A percentile compares a stretch with the other conserved stretches of the same genome.
Conservation (phyloP, 2,888 invertebrate species). For the Apamea epomidion region DNA sequence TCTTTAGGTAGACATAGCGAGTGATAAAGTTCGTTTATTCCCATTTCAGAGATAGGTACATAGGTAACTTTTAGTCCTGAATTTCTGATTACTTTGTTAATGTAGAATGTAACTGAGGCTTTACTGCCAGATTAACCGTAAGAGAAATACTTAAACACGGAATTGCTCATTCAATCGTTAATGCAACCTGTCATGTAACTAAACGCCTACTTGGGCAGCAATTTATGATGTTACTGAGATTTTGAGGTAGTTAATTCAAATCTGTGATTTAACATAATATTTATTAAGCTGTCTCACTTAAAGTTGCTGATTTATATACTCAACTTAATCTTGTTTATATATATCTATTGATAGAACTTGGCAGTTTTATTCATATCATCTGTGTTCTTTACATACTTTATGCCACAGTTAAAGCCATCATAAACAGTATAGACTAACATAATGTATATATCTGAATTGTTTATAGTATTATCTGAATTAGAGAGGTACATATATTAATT, state of each 20-base stretch:
- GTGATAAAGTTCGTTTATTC: too few relatives aligned
- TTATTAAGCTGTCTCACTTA: slow-evolving; percentile 35
- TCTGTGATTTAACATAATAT: slow-evolving; percentile 49
- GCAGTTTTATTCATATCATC: slow-evolving; percentile 18
- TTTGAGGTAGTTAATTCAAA: slow-evolving; percentile 46
- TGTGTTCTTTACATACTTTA: slow-evolving; percentile 8
- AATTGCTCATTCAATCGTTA: slow-evolving; percentile 40
- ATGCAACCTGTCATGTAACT: slow-evolving; percentile 44
- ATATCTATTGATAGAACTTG: slow-evolving; percentile 30
- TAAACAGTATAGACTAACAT: background rate
- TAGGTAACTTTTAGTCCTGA: background rate
- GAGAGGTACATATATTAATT: background rate
- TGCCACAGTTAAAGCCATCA: background rate
- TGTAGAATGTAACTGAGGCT: background rate
- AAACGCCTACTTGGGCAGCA: slow-evolving; percentile 50
- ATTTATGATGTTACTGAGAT: slow-evolving; percentile 52
- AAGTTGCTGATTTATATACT: slow-evolving; percentile 42
- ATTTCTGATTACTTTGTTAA: slow-evolving; percentile 3
- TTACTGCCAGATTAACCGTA: slow-evolving; percentile 1
- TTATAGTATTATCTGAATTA: background rate
- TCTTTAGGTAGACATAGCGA: too few relatives aligned
- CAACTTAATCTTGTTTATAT: slow-evolving; percentile 31
- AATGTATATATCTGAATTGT: background rate
- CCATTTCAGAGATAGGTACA: background rate
- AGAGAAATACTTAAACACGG: slow-evolving; percentile 16